These are phyloP conservation scores for Drosophila histrio DNA, from an alignment of 2,888 invertebrate genomes.

Conservation along the genomic window DNA sequence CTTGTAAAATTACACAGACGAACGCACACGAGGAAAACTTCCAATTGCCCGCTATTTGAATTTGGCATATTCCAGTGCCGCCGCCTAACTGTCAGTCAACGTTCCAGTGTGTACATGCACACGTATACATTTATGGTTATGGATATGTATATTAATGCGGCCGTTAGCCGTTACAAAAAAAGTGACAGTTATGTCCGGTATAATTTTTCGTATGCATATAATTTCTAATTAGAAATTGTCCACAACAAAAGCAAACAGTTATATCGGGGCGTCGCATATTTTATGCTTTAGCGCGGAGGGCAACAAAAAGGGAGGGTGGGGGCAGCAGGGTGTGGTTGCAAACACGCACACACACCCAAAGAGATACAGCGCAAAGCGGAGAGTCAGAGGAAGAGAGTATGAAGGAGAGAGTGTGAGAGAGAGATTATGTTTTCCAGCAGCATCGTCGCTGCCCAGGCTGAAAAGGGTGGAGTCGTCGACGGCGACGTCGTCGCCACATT, in stretches of 20 bases:
- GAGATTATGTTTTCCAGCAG: constrained; percentile 68
- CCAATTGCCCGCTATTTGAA: constrained; percentile 75
- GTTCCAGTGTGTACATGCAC: constrained; percentile 60
- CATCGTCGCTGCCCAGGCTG: constrained; percentile 51
- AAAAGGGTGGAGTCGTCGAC: constrained; percentile 73
- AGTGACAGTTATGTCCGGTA: constrained; percentile 73
- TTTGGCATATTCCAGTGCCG: constrained; percentile 70
- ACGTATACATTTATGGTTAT: constrained; percentile 4
- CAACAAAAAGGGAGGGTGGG: constrained; percentile 28
- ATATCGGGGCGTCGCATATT: constrained; percentile 61
- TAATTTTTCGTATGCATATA: constrained; percentile 44
- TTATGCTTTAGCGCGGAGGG: constrained; percentile 66
- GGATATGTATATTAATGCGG: constrained; percentile 26
- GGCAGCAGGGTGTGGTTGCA: constrained; percentile 69
- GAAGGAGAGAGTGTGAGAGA: constrained; percentile 25
- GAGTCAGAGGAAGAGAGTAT: constrained; percentile 14
- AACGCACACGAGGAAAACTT: constrained; percentile 54
- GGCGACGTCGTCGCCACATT: constrained; percentile 39
- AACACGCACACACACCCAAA: constrained; percentile 25
- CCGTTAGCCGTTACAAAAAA: constrained; percentile 62
- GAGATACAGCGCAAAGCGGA: constrained; percentile 27
- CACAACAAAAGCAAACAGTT: constrained; percentile 60
- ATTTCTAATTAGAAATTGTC: constrained; percentile 75
- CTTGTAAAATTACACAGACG: constrained; percentile 56
- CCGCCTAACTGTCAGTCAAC: constrained; percentile 12